phyloP scores from a whole-genome alignment of 2,888 invertebrate genomes.

The Drosophila histrio region DNA sequence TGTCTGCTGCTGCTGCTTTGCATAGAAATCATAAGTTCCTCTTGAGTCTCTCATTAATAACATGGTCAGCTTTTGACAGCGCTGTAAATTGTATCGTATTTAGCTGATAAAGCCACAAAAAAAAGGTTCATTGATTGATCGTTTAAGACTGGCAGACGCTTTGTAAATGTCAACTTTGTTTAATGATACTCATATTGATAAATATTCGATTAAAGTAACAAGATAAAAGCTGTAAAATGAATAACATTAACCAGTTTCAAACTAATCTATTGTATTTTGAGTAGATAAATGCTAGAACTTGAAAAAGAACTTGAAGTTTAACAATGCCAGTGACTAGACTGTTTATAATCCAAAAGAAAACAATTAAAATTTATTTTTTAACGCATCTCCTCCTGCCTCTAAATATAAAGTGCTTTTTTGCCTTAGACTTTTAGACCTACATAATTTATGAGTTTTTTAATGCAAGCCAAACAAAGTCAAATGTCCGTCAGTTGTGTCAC shows the following conservation, averaged over 20 bases:
- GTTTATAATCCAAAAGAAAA: not conserved
- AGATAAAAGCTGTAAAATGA: constrained; percentile 7
- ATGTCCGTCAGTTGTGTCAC: constrained; percentile 64
- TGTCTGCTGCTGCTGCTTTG: constrained; percentile 11
- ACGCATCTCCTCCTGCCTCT: not conserved
- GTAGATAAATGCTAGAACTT: not conserved
- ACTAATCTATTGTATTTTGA: not conserved
- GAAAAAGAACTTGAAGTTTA: not conserved
- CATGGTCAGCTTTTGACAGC: constrained; percentile 35
- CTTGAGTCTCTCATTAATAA: constrained; percentile 38
- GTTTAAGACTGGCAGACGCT: constrained; percentile 17
- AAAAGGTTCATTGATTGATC: constrained; percentile 44
- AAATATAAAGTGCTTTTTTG: not conserved
- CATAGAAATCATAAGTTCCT: constrained; percentile 14
- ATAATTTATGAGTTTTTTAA: constrained; percentile 62
- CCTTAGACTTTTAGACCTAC: constrained; percentile 14
- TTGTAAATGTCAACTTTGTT: constrained; percentile 48
- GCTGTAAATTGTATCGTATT: constrained; percentile 34
- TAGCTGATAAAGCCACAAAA: not conserved
- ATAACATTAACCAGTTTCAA: not conserved
- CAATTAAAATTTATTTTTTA: constrained; percentile 1
- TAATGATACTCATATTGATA: constrained; percentile 31
- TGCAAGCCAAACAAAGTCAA: constrained; percentile 71
- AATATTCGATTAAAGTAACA: constrained; percentile 2
- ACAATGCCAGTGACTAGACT: not conserved